phyloP scores from a whole-genome alignment of 2,797 vertebrate species.

The Rhadinocentrus ornatus region DNA sequence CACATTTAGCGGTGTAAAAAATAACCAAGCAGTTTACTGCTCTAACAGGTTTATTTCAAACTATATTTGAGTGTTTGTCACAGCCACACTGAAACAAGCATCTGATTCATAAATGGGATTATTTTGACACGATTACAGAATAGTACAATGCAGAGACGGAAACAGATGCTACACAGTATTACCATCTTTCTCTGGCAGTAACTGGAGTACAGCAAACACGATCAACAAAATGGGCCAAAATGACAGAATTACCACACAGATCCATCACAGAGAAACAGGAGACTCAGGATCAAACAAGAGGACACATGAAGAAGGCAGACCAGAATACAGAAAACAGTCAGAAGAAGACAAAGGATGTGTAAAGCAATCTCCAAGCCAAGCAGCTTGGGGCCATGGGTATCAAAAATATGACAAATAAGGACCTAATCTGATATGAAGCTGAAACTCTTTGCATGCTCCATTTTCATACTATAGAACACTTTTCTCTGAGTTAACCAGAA shows the following conservation, averaged over 20 bases:
- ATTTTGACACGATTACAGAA: constrained; percentile 22
- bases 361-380: not conserved
- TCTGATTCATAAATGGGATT: constrained; percentile 32
- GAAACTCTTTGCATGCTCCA: too few relatives aligned
- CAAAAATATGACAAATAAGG: not conserved
- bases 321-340: constrained; percentile 7
- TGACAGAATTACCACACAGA: constrained; percentile 24
- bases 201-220: constrained; percentile 39
- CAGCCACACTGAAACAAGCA: constrained; percentile 10
- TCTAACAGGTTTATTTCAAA: too few relatives aligned
- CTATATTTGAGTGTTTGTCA: not conserved
- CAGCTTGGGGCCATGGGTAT: not conserved
- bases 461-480: too few relatives aligned
- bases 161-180: constrained; percentile 25
- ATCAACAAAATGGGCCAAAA: constrained; percentile 39
- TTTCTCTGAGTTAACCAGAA: not conserved
- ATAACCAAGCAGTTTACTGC: too few relatives aligned
- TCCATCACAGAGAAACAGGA: constrained; percentile 33
- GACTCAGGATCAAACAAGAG: constrained; percentile 14
- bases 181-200: constrained; percentile 34
- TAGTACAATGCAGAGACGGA: not conserved
- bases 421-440: too few relatives aligned
- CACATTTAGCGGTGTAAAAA: too few relatives aligned
- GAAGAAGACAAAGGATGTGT: not conserved
- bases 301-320: constrained; percentile 7